phyloP scores from a whole-genome alignment of 2,888 invertebrate species.

The Ochropacha duplaris region DNA sequence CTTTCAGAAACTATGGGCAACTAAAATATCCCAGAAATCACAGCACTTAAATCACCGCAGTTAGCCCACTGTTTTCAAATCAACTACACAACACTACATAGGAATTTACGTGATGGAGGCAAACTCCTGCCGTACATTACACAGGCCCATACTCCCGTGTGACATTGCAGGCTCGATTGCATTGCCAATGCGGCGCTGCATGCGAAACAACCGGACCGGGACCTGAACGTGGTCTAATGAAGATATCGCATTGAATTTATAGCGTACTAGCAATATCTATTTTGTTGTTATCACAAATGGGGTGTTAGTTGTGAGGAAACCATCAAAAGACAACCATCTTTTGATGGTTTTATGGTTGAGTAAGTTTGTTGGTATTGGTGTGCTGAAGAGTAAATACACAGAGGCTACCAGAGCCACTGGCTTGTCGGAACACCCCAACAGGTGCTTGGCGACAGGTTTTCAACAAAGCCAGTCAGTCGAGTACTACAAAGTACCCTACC shows the following conservation, averaged over 20 bases:
- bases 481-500: too few relatives aligned
- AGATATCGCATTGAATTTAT: constrained; percentile 37
- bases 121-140: constrained; percentile 56
- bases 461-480: too few relatives aligned
- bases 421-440: too few relatives aligned
- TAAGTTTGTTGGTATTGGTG: too few relatives aligned
- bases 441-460: too few relatives aligned
- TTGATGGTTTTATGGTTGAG: too few relatives aligned
- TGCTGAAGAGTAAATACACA: too few relatives aligned
- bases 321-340: too few relatives aligned
- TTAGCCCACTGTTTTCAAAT: neutral
- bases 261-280: too few relatives aligned
- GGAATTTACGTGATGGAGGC: constrained; percentile 51
- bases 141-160: constrained; percentile 34
- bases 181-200: constrained; percentile 53
- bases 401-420: too few relatives aligned
- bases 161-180: constrained; percentile 53
- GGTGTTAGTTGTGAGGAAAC: neutral
- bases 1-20: neutral
- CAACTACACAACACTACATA: constrained; percentile 17
- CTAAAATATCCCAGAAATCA: neutral
- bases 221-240: constrained; percentile 33
- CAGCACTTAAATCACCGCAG: neutral
- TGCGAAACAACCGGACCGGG: constrained; percentile 52
- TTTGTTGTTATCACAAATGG: constrained; percentile 1